These are phyloP conservation scores for Caenorhabditis becei DNA, from an alignment of 2,888 invertebrate species.

Conservation along the genomic window DNA sequence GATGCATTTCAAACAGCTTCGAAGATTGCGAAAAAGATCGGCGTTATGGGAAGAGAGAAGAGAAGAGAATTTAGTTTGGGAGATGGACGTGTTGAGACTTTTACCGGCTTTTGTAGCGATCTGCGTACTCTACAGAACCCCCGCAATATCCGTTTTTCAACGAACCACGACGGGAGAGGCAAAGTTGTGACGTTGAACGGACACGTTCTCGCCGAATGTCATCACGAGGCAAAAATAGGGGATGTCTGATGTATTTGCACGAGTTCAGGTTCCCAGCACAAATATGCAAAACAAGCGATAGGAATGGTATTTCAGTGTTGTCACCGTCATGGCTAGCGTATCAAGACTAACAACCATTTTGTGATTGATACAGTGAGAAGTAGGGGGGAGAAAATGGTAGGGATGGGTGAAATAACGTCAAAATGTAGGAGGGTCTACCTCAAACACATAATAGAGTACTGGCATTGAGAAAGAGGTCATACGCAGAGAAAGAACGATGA, in stretches of 20 bases:
- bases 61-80: slow-evolving; percentile 25
- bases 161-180: slow-evolving; percentile 10
- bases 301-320: slow-evolving; percentile 26
- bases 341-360: slow-evolving; percentile 31
- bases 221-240: slow-evolving; percentile 31
- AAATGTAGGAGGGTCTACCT: slow-evolving; percentile 28
- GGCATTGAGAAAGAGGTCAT: slow-evolving; percentile 41
- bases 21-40: slow-evolving; percentile 32
- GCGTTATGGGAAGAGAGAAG: slow-evolving; percentile 6
- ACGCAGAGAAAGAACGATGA: slow-evolving; percentile 49
- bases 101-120: slow-evolving; percentile 15
- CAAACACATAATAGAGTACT: slow-evolving; percentile 51
- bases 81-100: slow-evolving; percentile 6
- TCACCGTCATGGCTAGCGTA: slow-evolving; percentile 19
- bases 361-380: slow-evolving; percentile 40
- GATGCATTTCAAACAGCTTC: slow-evolving; percentile 50
- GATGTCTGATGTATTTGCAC: slow-evolving; percentile 37
- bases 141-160: neutral
- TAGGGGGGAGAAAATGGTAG: neutral
- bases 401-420: slow-evolving; percentile 14
- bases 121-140: neutral
- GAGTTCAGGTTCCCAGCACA: neutral
- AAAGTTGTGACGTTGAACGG: slow-evolving; percentile 51
- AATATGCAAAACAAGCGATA: slow-evolving; percentile 25
- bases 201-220: slow-evolving; percentile 34